Evolutionary conservation across 2,888 invertebrate genomes (phyloP), one percentile per base, ranked within the genome.

Genomic region (Esperia sulphurella): DNA sequence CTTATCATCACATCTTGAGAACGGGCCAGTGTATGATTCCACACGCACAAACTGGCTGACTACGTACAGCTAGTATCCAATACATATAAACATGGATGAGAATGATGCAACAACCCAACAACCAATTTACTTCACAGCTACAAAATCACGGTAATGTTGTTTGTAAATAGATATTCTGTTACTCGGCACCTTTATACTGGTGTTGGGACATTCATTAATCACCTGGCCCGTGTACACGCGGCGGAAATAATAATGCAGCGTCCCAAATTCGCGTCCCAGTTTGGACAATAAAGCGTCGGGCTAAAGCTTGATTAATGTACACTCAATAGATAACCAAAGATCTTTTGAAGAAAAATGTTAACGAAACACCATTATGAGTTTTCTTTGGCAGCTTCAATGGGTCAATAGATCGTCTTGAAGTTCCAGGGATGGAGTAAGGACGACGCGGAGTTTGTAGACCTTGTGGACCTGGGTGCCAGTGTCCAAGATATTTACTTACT

Each of bases 261-360:
- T 60, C 63, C 63, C 57, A 56, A 66, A 70, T 63, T 61, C 60
- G 49, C 41, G 48, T 50, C 55, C 33, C 31, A 21, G 10, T 35
- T 21, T 21, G 70, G 68, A 75, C 73, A 75, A 75, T 73, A 63
- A 64, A 59, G 58, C 72, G 73, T 69, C 74, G 55, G 55, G 56
- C 60, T 64, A 62, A 69, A 68, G 57, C 71, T 72, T 78, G 77
- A 78, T 78, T 74, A 77, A 78, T 78, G 75, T 66, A 66, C 60
- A 57, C 63, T 59, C 61, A 58, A 67, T 71, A 56, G 46, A 48
- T 50, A 51, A 45, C 50, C 54, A 55, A 57, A 58, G 60, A 57
- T 48, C 55, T 57, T 58, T 61, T 59, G 43, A 53, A 53, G 54
- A 55, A 62, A 65, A 61, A 58, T 58, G 57, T 55, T 62, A 55